Evolutionary conservation across 2,113 vertebrate genomes (phyloP).

Genomic region (Brachypteracias leptosomus): DNA sequence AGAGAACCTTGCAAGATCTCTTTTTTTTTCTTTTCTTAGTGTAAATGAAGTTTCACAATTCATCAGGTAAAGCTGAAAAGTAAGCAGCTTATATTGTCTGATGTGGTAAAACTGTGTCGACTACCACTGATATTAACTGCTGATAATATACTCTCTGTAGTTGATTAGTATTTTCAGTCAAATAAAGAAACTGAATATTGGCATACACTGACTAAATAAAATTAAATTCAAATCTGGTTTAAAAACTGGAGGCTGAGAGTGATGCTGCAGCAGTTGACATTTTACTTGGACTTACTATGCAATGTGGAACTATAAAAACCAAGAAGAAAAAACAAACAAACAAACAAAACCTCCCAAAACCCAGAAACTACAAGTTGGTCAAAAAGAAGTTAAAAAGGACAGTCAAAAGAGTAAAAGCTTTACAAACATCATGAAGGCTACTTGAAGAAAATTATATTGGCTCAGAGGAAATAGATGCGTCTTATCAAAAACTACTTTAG

Average conservation of each 20-base stretch:
- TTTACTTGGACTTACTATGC: background rate
- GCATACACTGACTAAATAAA: background rate
- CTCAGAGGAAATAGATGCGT: constrained; percentile 1
- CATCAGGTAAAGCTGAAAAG: background rate
- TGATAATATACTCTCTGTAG: background rate
- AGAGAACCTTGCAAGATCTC: constrained; percentile 54
- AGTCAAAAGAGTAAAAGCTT: background rate
- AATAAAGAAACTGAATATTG: background rate
- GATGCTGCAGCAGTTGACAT: background rate
- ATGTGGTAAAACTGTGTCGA: background rate
- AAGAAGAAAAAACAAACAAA: background rate
- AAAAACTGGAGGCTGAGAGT: background rate
- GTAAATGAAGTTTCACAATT: constrained; percentile 18
- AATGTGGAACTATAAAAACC: background rate
- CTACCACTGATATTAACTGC: background rate
- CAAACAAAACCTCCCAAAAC: no score
- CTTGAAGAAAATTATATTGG: constrained; percentile 11
- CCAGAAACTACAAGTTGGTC: background rate
- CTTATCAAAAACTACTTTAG: constrained; percentile 17
- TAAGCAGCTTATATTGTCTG: background rate
- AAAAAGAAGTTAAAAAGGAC: background rate
- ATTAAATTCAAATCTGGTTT: background rate
- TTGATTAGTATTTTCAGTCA: background rate
- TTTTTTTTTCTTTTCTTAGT: background rate
- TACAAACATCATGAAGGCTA: background rate